A percentile compares a stretch with the other conserved stretches of the same genome.
These are phyloP conservation scores for Hydriomena furcata DNA, from an alignment of 2,888 invertebrate species.

Conservation along the genomic window DNA sequence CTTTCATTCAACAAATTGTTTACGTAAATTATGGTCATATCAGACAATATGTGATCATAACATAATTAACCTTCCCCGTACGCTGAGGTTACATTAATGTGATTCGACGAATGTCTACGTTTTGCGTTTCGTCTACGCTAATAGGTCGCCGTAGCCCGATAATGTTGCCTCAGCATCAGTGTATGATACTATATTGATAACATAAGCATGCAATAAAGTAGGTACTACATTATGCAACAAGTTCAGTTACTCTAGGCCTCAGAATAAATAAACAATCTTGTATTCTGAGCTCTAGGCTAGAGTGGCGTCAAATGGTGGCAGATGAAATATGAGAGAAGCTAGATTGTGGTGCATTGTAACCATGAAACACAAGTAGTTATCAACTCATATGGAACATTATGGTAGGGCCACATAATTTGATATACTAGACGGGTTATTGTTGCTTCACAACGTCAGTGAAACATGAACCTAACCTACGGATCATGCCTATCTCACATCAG, in stretches of 20 bases:
- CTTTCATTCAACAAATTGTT: conserved; percentile 3
- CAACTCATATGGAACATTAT: conserved; percentile 6
- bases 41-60: too few species aligned
- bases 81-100: too few species aligned
- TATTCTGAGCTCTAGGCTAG: neutral
- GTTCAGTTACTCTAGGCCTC: neutral
- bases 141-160: too few species aligned
- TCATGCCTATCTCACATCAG: too few species aligned
- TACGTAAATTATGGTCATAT: neutral
- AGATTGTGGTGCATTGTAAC: conserved; percentile 2
- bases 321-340: conserved; percentile 5
- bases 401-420: neutral
- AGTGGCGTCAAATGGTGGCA: neutral
- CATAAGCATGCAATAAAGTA: too few species aligned
- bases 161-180: too few species aligned
- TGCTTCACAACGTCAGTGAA: neutral
- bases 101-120: too few species aligned
- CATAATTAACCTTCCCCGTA: too few species aligned
- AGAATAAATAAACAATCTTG: neutral
- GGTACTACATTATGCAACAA: neutral
- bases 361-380: conserved; percentile 13
- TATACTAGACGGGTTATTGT: too few species aligned
- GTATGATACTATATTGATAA: too few species aligned
- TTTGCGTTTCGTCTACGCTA: too few species aligned
- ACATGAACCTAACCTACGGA: neutral